Percentiles rank a stretch among this genome's conserved stretches.
phyloP scores from a whole-genome alignment of 2,888 invertebrate genomes.

The Amphiduros pacificus region DNA sequence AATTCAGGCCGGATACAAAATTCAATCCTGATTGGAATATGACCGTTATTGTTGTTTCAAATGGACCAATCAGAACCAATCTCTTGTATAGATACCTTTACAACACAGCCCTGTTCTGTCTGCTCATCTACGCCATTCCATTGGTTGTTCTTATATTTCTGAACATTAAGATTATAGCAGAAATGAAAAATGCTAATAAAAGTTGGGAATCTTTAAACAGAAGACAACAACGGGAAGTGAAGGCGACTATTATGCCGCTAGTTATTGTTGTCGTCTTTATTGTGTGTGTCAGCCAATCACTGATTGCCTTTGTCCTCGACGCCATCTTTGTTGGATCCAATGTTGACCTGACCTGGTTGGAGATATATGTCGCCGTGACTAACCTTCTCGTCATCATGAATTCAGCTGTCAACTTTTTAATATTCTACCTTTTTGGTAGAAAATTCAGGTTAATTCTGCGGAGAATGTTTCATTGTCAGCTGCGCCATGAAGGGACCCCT shows the following conservation, averaged over 20 bases:
- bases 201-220: constrained; percentile 37
- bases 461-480: too few species aligned
- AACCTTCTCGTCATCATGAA: constrained; percentile 44
- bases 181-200: constrained; percentile 42
- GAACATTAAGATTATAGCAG: constrained; percentile 48
- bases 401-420: constrained; percentile 53
- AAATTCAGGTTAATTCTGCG: too few species aligned
- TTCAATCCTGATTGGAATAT: constrained; percentile 11
- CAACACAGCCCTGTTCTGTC: constrained; percentile 37
- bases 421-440: constrained; percentile 56
- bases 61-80: constrained; percentile 26
- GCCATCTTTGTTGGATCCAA: constrained; percentile 31
- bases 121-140: constrained; percentile 43
- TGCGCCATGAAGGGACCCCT: too few species aligned
- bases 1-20: constrained; percentile 29
- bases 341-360: constrained; percentile 33
- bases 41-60: constrained; percentile 16
- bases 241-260: constrained; percentile 53
- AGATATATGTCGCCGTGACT: constrained; percentile 34
- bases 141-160: constrained; percentile 43
- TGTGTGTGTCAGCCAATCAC: constrained; percentile 38
- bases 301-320: constrained; percentile 33
- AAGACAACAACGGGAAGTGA: constrained; percentile 46
- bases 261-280: constrained; percentile 54
- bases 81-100: constrained; percentile 33